Percentiles rank a stretch among this genome's conserved stretches.
phyloP scores from a whole-genome alignment of 2,888 invertebrate species.

The Euproctis similis region DNA sequence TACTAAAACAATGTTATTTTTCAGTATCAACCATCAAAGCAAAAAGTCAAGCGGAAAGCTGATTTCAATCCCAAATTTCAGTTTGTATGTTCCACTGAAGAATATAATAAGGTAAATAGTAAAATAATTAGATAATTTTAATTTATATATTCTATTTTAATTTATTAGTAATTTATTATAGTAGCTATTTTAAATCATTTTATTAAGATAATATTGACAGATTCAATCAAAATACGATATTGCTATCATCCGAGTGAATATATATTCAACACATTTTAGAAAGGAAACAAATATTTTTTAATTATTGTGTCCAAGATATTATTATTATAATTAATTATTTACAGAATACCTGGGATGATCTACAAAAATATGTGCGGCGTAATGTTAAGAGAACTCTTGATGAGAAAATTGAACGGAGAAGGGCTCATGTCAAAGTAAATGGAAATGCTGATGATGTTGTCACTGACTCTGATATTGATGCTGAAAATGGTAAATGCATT shows the following conservation, averaged over 20 bases:
- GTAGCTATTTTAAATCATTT: no score
- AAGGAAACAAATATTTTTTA: no score
- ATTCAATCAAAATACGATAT: no score
- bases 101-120: slow-evolving; percentile 83
- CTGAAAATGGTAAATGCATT: slow-evolving; percentile 9
- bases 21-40: slow-evolving; percentile 89
- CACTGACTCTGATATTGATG: slow-evolving; percentile 66
- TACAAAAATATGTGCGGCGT: slow-evolving; percentile 85
- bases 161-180: no score
- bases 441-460: slow-evolving; percentile 63
- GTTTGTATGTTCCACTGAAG: slow-evolving; percentile 85
- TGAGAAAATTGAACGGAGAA: slow-evolving; percentile 82
- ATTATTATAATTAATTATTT: slow-evolving; percentile 5
- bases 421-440: slow-evolving; percentile 62
- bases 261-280: no score
- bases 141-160: no score
- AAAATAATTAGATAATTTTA: no score
- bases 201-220: no score
- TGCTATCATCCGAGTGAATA: no score
- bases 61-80: slow-evolving; percentile 89
- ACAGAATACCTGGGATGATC: slow-evolving; percentile 86
- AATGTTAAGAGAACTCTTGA: slow-evolving; percentile 88
- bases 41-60: slow-evolving; percentile 80
- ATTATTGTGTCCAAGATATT: no score
- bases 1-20: slow-evolving; percentile 22